These are phyloP conservation scores for Galleria mellonella DNA, from an alignment of 1,140 invertebrate genomes.

Conservation along the genomic window DNA sequence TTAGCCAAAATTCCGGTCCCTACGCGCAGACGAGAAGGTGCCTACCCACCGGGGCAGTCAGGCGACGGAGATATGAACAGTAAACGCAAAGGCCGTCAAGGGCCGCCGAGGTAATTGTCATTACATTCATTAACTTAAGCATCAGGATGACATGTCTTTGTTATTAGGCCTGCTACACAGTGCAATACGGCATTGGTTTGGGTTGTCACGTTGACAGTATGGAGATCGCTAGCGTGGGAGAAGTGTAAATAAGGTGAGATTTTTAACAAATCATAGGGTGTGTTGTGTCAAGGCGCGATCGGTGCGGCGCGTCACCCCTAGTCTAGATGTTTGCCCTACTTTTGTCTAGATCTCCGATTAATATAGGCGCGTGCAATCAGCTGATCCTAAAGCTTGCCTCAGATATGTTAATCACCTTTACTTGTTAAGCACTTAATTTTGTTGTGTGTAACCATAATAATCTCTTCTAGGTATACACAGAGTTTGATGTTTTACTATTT, in stretches of 20 bases:
- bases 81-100: constrained; percentile 76
- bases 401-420: constrained; percentile 4
- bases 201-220: constrained; percentile 56
- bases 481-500: too few species aligned
- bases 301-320: constrained; percentile 30
- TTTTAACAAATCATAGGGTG: constrained; percentile 26
- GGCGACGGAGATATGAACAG: constrained; percentile 76
- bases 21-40: constrained; percentile 76
- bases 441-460: too few species aligned
- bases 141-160: constrained; percentile 65
- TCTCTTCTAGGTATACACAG: too few species aligned
- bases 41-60: constrained; percentile 74
- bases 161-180: constrained; percentile 35
- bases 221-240: constrained; percentile 32
- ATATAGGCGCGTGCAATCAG: constrained; percentile 66
- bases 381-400: constrained; percentile 42
- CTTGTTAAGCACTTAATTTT: background rate
- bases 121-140: constrained; percentile 46
- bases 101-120: constrained; percentile 72
- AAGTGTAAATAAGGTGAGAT: constrained; percentile 57
- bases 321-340: constrained; percentile 68
- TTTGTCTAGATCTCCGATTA: constrained; percentile 62
- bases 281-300: constrained; percentile 34
- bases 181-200: constrained; percentile 36
- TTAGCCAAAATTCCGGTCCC: constrained; percentile 79